These are phyloP conservation scores for Drosophila mettleri DNA, from an alignment of 2,888 invertebrate species.

Conservation along the genomic window DNA sequence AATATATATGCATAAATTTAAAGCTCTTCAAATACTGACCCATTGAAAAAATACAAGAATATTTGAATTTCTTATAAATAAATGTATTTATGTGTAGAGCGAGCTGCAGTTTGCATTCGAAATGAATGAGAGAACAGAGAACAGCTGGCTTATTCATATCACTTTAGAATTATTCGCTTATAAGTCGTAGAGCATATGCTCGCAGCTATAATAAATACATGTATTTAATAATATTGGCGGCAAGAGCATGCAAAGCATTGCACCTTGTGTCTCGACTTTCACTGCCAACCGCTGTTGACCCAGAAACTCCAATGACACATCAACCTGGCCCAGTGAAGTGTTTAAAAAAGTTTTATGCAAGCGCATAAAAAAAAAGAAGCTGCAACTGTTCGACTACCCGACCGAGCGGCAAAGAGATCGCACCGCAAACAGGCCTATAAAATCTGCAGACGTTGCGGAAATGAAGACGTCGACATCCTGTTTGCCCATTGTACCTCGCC, in stretches of 20 bases:
- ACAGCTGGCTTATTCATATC: constrained; percentile 1
- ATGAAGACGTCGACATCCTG: constrained; percentile 76
- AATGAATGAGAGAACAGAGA: neutral
- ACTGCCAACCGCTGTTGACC: constrained; percentile 61
- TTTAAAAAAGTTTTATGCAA: constrained; percentile 51
- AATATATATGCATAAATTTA: too few species aligned
- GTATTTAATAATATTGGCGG: constrained; percentile 1
- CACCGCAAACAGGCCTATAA: constrained; percentile 32
- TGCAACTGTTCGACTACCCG: constrained; percentile 35
- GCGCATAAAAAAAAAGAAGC: constrained; percentile 51
- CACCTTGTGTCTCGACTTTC: constrained; percentile 71
- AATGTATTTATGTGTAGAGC: neutral
- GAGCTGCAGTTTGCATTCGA: fast-evolving
- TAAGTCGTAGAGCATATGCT: neutral
- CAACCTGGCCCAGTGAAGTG: constrained; percentile 38
- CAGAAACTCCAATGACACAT: constrained; percentile 62
- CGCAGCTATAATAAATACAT: neutral
- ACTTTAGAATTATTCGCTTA: neutral
- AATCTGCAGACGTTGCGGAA: constrained; percentile 65
- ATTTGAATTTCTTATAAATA: too few species aligned
- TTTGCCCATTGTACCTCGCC: constrained; percentile 18
- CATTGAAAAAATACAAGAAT: too few species aligned
- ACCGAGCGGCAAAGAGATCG: constrained; percentile 17
- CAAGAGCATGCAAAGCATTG: constrained; percentile 36
- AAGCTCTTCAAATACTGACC: too few species aligned